phyloP scores from a whole-genome alignment of 2,888 invertebrate species.

The Idaea biselata region DNA sequence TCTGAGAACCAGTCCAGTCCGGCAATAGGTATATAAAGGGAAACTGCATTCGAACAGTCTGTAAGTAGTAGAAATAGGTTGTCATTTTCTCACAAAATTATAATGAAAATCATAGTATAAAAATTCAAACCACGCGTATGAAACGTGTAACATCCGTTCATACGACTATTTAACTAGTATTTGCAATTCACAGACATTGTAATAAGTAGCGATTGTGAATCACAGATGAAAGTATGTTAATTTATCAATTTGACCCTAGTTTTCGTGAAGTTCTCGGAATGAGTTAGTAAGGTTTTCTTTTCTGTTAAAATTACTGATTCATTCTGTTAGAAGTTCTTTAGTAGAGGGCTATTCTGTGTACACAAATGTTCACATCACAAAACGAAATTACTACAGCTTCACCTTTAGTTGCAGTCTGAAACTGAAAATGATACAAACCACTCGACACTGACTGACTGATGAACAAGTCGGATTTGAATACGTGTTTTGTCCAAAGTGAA shows the following conservation, averaged over 20 bases:
- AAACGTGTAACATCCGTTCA: conserved; percentile 34
- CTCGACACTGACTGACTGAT: too few relatives aligned
- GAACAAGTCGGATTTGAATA: too few relatives aligned
- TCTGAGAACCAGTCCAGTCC: too few relatives aligned
- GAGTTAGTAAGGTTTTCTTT: background rate
- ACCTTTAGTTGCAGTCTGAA: too few relatives aligned
- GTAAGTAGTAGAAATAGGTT: conserved; percentile 4
- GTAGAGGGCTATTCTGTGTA: background rate
- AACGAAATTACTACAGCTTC: too few relatives aligned
- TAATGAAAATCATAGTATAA: conserved; percentile 25
- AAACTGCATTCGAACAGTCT: background rate
- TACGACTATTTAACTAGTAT: conserved; percentile 45
- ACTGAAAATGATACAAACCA: too few relatives aligned
- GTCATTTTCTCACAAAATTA: conserved; percentile 41
- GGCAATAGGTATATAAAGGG: too few relatives aligned
- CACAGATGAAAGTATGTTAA: conserved; percentile 28
- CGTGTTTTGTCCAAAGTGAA: too few relatives aligned
- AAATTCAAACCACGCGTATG: conserved; percentile 38
- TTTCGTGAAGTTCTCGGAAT: background rate
- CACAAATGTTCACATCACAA: too few relatives aligned
- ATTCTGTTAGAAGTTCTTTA: background rate
- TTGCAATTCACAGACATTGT: conserved; percentile 38
- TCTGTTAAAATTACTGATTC: background rate
- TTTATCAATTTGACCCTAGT: background rate
- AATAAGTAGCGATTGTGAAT: conserved; percentile 23